Evolutionary conservation across 2,797 vertebrate genomes (phyloP), one percentile per base, ranked within the genome.

Genomic region (Galago senegalensis): DNA sequence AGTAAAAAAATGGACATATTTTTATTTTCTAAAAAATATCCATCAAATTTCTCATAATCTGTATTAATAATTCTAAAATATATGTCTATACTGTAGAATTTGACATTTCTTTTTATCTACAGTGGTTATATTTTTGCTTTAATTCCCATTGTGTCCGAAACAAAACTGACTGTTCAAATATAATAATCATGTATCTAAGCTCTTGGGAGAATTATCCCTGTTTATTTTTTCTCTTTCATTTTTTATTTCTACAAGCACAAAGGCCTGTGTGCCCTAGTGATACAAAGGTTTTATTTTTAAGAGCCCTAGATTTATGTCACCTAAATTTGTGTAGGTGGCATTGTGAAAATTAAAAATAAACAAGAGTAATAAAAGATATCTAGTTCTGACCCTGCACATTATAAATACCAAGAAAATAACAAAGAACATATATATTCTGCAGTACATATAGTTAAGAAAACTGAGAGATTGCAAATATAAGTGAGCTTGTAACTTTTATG

Each of bases 1-100:
- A 85, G n/a, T 63, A 92, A 53, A 89, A 89, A 70, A 8, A 53
- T 46, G 11, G 17, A 63, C 7, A 60, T 9, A 6, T 43, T 83
- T 90, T 53, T 18, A 49, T 34, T 20, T 93, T 87, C 34, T 95
- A 70, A 73, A 65, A 72, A 93, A 65, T 63, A 92, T n/a, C 21
- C 70, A 25, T 83, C 69, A 77, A 56, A 56, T 11, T 96, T 72
- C 69, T 53, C 31, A 83, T 79, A 60, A 12, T 40, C 14, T 63
- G 5, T 40, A 40, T 40, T 40, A 46, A 23, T 40, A 60, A 93
- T 49, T 87, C 17, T 40, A 91, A 87, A 93, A 76, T 95, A 43
- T 31, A 3, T 87, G 40, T 80, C 18, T 79, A 23, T 79, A 80
- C 40, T 80, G 6, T 81, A 69, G 7, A 96, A 56, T 10, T 14